phyloP scores from a whole-genome alignment of 1,140 invertebrate species.

The Stegodyphus mimosarum region DNA sequence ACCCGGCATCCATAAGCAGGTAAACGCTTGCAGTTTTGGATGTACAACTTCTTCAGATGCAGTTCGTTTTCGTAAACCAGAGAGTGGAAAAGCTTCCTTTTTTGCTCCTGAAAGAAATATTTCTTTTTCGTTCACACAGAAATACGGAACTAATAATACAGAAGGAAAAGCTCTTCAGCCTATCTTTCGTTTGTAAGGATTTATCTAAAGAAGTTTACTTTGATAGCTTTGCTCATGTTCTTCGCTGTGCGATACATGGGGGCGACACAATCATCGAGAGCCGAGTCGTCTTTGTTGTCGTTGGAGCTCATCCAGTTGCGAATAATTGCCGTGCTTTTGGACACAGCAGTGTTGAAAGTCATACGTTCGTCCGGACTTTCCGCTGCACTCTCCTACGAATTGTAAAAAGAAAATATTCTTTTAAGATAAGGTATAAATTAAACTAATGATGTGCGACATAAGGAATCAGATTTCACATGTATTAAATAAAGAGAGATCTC shows the following conservation, averaged over 20 bases:
- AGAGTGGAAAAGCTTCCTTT: conserved; percentile 77
- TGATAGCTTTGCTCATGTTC: conserved; percentile 73
- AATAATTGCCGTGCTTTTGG: conserved; percentile 46
- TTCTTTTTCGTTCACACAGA: background rate
- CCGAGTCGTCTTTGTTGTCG: conserved; percentile 63
- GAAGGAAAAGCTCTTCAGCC: background rate
- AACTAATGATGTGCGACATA: no score
- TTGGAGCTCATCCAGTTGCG: conserved; percentile 65
- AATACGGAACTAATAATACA: background rate
- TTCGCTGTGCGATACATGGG: conserved; percentile 73
- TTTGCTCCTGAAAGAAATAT: conserved; percentile 74
- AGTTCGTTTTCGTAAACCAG: conserved; percentile 77
- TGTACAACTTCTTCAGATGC: conserved; percentile 77
- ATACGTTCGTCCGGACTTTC: conserved; percentile 60
- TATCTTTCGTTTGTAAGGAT: background rate
- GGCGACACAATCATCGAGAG: conserved; percentile 71
- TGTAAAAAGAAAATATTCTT: no score
- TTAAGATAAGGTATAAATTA: no score
- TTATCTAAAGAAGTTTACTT: conserved; percentile 66
- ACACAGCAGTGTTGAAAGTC: conserved; percentile 57
- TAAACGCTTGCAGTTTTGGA: conserved; percentile 76
- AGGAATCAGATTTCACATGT: no score
- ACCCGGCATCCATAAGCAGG: conserved; percentile 77
- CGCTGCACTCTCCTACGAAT: conserved; percentile 30
- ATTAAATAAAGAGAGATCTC: no score